Conservation (phyloP, 2,113 vertebrate genomes). For the Pollachius pollachius region DNA sequence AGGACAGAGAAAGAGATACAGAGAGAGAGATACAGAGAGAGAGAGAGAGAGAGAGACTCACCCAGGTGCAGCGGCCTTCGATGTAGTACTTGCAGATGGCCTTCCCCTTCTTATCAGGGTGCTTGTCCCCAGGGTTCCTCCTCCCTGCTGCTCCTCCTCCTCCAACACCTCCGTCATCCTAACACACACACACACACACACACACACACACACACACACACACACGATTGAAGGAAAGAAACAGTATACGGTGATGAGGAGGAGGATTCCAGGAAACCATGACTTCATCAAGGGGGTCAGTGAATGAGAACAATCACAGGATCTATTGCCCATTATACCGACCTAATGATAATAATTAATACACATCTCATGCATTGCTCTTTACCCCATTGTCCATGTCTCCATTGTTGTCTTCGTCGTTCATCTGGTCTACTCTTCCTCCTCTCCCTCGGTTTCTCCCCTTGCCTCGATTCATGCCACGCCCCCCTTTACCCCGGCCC, state of each 20-base stretch:
- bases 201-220: constrained; percentile 12
- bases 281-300: no score
- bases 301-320: not conserved
- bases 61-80: constrained; percentile 93
- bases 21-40: no score
- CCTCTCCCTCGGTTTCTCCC: constrained; percentile 78
- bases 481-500: constrained; percentile 74
- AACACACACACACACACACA: constrained; percentile 6
- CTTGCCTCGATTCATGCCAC: constrained; percentile 77
- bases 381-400: constrained; percentile 88
- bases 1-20: no score
- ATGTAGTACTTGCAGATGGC: constrained; percentile 98
- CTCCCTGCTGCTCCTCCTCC: constrained; percentile 74
- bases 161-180: constrained; percentile 48
- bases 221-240: not conserved
- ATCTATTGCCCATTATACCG: not conserved
- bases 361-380: no score
- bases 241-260: not conserved
- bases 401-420: constrained; percentile 83
- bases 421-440: constrained; percentile 76
- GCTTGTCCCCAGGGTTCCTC: constrained; percentile 83
- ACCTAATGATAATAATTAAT: not conserved
- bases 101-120: constrained; percentile 91
- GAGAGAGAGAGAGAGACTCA: constrained; percentile 43
- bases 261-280: not conserved